Conservation (phyloP, 2,113 vertebrate genomes). For the Triplophysa siluroides region DNA sequence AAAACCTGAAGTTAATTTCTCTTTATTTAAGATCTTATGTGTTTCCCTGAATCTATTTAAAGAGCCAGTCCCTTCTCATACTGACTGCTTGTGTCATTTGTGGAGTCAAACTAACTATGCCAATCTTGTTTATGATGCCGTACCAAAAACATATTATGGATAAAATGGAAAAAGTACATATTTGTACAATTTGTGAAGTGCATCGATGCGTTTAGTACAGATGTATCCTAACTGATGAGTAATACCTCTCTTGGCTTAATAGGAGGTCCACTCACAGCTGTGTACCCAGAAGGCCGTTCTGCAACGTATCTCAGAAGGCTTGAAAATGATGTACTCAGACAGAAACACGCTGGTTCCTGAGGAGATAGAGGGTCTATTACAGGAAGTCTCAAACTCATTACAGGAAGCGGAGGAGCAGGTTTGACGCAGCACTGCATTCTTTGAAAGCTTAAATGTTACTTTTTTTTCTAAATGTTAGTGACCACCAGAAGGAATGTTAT, state of each 20-base stretch:
- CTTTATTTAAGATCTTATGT: neutral
- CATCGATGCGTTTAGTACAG: neutral
- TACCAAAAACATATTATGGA: neutral
- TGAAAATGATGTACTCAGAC: slow-evolving; percentile 83
- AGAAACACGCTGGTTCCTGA: slow-evolving; percentile 75
- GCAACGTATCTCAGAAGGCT: slow-evolving; percentile 77
- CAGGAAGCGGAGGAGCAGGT: slow-evolving; percentile 85
- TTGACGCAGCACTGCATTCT: slow-evolving; percentile 42
- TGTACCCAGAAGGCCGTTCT: slow-evolving; percentile 77
- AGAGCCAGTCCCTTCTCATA: neutral
- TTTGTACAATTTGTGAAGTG: neutral
- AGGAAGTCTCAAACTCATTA: slow-evolving; percentile 78
- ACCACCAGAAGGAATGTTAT: neutral
- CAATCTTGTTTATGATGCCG: slow-evolving; percentile 2
- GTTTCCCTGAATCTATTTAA: neutral
- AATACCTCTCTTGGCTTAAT: slow-evolving; percentile 20
- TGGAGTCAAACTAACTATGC: neutral
- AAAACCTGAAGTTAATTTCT: too few relatives aligned
- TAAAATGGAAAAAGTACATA: slow-evolving; percentile 1
- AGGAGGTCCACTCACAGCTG: slow-evolving; percentile 81
- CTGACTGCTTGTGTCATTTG: neutral
- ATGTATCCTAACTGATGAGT: slow-evolving; percentile 1
- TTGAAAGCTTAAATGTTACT: neutral
- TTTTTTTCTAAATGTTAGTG: neutral
- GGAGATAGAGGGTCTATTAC: slow-evolving; percentile 76